These are phyloP conservation scores for Nezara viridula DNA, from an alignment of 2,888 invertebrate genomes.

Conservation along the genomic window DNA sequence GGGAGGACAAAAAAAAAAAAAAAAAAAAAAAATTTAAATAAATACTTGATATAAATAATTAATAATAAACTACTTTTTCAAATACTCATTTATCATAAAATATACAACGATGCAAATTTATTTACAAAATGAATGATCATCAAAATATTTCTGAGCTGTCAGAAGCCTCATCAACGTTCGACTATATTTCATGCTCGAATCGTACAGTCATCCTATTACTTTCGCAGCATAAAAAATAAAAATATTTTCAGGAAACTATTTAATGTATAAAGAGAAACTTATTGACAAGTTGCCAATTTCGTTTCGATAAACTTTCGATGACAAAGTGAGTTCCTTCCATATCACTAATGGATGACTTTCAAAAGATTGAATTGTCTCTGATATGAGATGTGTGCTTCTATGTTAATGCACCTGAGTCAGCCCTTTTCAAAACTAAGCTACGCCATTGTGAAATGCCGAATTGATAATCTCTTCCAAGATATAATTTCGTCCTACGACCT, in stretches of 20 bases:
- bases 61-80: too few relatives aligned
- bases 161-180: background rate
- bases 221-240: background rate
- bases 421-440: background rate
- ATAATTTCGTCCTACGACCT: background rate
- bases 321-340: background rate
- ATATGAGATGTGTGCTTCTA: background rate
- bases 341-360: slow-evolving; percentile 32
- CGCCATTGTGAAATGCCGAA: background rate
- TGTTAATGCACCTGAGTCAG: background rate
- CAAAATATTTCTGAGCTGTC: background rate
- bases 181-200: background rate
- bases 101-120: too few relatives aligned
- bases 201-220: background rate
- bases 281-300: background rate
- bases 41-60: too few relatives aligned
- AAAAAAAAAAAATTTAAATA: too few relatives aligned
- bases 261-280: background rate
- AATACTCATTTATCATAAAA: too few relatives aligned
- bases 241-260: background rate
- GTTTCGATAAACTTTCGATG: background rate
- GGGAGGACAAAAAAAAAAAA: too few relatives aligned
- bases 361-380: background rate
- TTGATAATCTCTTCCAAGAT: background rate
- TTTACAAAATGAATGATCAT: too few relatives aligned